Conservation (phyloP, 2,888 invertebrate genomes). For the Agriotes lineatus region DNA sequence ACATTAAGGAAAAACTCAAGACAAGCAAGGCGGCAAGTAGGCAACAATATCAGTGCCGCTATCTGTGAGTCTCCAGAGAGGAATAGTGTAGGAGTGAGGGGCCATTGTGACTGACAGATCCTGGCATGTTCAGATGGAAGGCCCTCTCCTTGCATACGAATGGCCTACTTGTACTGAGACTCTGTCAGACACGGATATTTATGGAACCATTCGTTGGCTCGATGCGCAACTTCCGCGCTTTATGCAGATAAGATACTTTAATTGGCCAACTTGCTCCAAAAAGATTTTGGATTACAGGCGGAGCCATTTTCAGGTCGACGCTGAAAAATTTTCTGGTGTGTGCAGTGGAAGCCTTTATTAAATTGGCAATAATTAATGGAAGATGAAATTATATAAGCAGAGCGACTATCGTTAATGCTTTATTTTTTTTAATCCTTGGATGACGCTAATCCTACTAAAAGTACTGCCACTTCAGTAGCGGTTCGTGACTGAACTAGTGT, state of each 20-base stretch:
- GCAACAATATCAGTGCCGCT: conserved; percentile 52
- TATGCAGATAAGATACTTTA: conserved; percentile 66
- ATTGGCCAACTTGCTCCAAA: conserved; percentile 54
- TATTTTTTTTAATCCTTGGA: too few species aligned
- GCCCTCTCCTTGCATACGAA: conserved; percentile 65
- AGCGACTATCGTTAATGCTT: too few species aligned
- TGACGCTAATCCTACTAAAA: too few species aligned
- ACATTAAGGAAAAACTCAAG: conserved; percentile 37
- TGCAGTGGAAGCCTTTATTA: too few species aligned
- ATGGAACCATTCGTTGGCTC: conserved; percentile 58
- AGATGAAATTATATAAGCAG: too few species aligned
- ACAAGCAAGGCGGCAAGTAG: conserved; percentile 40
- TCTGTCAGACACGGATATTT: conserved; percentile 60
- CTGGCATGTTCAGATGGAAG: conserved; percentile 66
- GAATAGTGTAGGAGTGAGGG: conserved; percentile 59
- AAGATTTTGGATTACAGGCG: conserved; percentile 20
- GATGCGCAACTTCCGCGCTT: conserved; percentile 61
- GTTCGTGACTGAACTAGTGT: too few species aligned
- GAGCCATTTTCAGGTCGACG: conserved; percentile 10
- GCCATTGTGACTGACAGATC: conserved; percentile 67
- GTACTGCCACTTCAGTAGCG: too few species aligned
- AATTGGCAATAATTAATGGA: too few species aligned
- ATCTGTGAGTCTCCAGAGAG: conserved; percentile 58
- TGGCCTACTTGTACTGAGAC: conserved; percentile 64
- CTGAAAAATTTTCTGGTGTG: too few species aligned